Conservation (phyloP, 2,113 vertebrate species). For the Eptesicus fuscus region DNA sequence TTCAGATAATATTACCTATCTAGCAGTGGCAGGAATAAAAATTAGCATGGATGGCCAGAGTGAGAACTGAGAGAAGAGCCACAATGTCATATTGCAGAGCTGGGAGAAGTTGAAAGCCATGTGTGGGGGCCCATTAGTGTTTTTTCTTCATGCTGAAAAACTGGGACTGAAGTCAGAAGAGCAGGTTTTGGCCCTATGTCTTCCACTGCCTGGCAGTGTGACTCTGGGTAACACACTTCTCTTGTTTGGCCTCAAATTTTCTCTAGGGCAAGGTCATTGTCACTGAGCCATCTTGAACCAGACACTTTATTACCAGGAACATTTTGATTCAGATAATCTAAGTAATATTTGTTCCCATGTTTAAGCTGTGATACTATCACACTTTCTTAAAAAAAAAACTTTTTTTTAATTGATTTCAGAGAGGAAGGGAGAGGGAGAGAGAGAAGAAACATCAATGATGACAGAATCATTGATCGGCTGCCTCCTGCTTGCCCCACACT, state of each 20-base stretch:
- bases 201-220: background rate
- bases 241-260: background rate
- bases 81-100: background rate
- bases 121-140: accelerated
- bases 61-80: background rate
- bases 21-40: background rate
- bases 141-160: background rate
- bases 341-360: background rate
- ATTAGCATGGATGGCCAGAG: background rate
- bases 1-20: background rate
- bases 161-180: background rate
- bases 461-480: no score
- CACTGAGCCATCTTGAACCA: background rate
- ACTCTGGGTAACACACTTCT: background rate
- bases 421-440: no score
- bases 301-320: background rate
- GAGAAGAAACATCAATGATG: no score
- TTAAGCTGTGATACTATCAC: background rate
- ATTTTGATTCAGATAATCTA: background rate
- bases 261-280: background rate
- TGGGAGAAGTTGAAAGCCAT: background rate
- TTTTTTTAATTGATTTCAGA: no score
- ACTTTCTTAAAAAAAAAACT: background rate
- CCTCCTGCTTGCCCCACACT: no score
- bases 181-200: background rate